Percentiles rank a stretch among this genome's conserved stretches.
Evolutionary conservation across 92 coral and sea anemone genomes (phyloP).

Genomic region (Phenganax subtilis): DNA sequence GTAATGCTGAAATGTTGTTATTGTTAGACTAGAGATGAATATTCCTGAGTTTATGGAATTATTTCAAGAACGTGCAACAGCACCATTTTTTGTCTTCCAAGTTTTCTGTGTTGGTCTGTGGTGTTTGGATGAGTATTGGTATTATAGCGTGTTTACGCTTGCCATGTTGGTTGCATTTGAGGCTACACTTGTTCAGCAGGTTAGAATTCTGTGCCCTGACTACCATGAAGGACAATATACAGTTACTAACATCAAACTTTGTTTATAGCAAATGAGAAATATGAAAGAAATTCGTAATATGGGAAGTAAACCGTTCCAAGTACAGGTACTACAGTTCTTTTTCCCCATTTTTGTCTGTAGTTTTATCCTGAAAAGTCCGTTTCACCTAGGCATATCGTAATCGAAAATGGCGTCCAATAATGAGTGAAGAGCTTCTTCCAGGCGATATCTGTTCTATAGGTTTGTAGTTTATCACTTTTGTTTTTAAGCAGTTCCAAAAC

Average conservation of each 20-base stretch:
- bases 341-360: not conserved
- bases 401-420: constrained; percentile 87
- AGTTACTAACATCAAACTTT: not conserved
- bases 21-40: constrained; percentile 74
- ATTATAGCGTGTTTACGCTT: constrained; percentile 91
- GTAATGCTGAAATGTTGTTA: not conserved
- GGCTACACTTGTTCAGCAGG: constrained; percentile 98
- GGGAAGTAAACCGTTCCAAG: constrained; percentile 84
- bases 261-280: constrained; percentile 82
- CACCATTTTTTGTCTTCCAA: constrained; percentile 99
- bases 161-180: constrained; percentile 96
- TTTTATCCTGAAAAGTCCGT: not conserved
- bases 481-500: no score
- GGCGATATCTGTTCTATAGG: constrained; percentile 97
- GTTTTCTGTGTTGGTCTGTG: constrained; percentile 98
- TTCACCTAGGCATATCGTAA: constrained; percentile 75
- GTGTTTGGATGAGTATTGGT: constrained; percentile 99
- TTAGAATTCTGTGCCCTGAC: not conserved
- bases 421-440: constrained; percentile 85
- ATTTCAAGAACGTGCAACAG: constrained; percentile 88
- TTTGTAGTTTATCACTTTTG: constrained; percentile 26
- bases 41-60: constrained; percentile 92
- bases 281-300: constrained; percentile 95
- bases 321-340: constrained; percentile 55
- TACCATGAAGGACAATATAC: not conserved